Percentiles rank a stretch among this genome's conserved stretches.
Evolutionary conservation across 2,888 invertebrate species (phyloP).

Genomic region (Icerya purchasi): DNA sequence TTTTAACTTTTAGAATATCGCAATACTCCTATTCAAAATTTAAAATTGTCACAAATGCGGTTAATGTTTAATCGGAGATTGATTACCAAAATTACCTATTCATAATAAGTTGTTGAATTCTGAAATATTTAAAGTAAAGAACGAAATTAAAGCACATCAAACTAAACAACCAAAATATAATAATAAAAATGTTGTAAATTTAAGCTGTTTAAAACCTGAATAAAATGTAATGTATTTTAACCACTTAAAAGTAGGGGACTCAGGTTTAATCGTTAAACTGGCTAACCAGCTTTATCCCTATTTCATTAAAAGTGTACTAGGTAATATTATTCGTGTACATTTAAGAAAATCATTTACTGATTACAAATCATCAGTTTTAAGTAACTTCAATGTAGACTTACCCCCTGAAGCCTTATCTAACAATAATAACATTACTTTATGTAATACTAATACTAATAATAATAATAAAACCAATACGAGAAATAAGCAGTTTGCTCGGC

Average conservation of each 20-base stretch:
- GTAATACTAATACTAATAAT: too few species aligned
- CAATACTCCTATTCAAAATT: not conserved
- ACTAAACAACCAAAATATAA: not conserved
- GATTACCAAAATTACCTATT: not conserved
- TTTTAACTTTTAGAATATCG: not conserved
- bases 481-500: too few species aligned
- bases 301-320: not conserved
- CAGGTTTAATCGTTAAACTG: not conserved
- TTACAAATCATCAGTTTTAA: not conserved
- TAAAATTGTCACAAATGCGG: not conserved
- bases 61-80: not conserved
- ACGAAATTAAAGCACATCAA: not conserved
- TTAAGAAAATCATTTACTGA: not conserved
- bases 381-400: not conserved
- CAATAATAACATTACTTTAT: not conserved
- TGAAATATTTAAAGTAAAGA: not conserved
- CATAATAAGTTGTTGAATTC: not conserved
- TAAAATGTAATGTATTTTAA: not conserved
- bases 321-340: not conserved
- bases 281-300: not conserved
- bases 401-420: not conserved
- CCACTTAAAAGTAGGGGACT: not conserved
- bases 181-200: not conserved
- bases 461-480: too few species aligned
- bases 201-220: constrained; percentile 1